phyloP scores from a whole-genome alignment of 2,113 vertebrate species.

The Pseudopodoces humilis region DNA sequence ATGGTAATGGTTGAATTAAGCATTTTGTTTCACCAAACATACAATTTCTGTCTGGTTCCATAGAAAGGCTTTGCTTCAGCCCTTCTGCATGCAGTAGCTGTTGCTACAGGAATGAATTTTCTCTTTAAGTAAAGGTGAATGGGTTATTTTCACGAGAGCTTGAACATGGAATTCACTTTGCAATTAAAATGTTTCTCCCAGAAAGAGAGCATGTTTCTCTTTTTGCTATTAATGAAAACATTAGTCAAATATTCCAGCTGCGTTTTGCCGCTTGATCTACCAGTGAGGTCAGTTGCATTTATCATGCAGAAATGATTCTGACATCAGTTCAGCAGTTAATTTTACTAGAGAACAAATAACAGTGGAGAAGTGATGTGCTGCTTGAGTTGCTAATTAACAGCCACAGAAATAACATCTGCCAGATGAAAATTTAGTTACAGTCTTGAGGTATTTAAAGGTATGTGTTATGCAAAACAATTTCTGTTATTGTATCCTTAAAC shows the following conservation, averaged over 20 bases:
- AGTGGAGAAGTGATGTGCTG: slow-evolving; percentile 11
- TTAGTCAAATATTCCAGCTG: slow-evolving; percentile 34
- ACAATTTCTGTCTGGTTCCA: background rate
- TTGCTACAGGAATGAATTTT: background rate
- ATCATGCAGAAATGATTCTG: slow-evolving; percentile 41
- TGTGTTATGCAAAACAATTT: background rate
- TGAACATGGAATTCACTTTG: background rate
- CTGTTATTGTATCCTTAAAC: background rate
- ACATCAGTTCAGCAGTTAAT: slow-evolving; percentile 45
- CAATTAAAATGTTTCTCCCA: slow-evolving; percentile 26
- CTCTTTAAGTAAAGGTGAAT: background rate
- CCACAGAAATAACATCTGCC: background rate
- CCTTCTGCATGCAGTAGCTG: background rate
- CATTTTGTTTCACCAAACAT: background rate
- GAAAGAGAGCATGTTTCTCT: background rate
- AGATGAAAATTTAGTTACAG: background rate
- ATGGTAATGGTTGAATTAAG: background rate
- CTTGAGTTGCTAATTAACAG: slow-evolving; percentile 45
- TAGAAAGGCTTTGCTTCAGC: background rate
- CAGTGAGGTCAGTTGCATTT: slow-evolving; percentile 59
- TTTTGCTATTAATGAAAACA: background rate
- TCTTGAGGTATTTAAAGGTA: background rate
- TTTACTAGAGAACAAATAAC: slow-evolving; percentile 40
- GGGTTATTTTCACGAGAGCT: background rate
- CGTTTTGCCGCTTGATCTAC: slow-evolving; percentile 47